Percentiles rank a stretch among this genome's conserved stretches.
Conservation (phyloP, 2,113 vertebrate species). For the Plecotus auritus region DNA sequence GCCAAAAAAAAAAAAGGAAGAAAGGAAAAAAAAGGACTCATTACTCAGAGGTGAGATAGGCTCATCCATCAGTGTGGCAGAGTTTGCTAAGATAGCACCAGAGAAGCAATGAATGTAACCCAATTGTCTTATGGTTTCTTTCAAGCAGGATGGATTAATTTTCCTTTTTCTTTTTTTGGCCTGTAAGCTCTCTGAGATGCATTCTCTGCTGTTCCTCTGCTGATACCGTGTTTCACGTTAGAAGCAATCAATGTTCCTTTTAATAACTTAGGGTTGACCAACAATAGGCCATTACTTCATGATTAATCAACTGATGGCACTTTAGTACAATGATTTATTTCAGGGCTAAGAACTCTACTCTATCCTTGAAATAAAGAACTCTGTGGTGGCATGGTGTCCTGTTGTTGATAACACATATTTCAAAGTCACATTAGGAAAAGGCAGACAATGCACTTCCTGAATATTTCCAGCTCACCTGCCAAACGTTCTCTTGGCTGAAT, state of each 20-base stretch:
- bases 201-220: conserved; percentile 52
- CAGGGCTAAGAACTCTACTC: conserved; percentile 52
- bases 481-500: conserved; percentile 79
- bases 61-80: conserved; percentile 64
- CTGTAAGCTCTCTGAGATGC: conserved; percentile 46
- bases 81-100: conserved; percentile 57
- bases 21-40: neutral
- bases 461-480: conserved; percentile 84
- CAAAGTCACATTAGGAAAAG: conserved; percentile 53
- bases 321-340: conserved; percentile 71
- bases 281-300: conserved; percentile 74
- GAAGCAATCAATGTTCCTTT: conserved; percentile 72
- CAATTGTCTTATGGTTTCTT: conserved; percentile 64
- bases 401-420: conserved; percentile 55
- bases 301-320: conserved; percentile 66
- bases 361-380: conserved; percentile 45
- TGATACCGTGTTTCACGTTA: conserved; percentile 61
- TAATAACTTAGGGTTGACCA: conserved; percentile 70
- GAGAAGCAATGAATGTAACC: conserved; percentile 55
- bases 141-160: conserved; percentile 67
- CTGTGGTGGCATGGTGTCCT: neutral
- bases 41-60: conserved; percentile 56
- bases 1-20: neutral
- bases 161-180: neutral
- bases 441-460: conserved; percentile 24